Percentiles rank a stretch among this genome's conserved stretches.
Conservation (phyloP, 2,888 invertebrate genomes). For the Crocallis elinguaria region DNA sequence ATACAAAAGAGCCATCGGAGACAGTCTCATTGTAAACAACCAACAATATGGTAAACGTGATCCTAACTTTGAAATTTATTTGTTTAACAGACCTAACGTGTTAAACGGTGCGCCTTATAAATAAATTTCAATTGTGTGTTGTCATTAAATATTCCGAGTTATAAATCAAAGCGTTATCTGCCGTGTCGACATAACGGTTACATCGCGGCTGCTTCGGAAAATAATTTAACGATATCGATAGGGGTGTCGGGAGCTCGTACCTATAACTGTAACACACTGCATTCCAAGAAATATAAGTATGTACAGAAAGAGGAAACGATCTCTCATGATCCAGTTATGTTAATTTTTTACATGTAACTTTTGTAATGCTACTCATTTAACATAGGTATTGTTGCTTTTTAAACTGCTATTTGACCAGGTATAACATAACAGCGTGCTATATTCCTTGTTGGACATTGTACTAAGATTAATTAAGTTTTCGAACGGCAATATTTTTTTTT, state of each 20-base stretch:
- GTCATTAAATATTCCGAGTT: slow-evolving; percentile 78
- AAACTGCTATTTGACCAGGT: background rate
- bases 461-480: background rate
- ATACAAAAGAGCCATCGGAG: slow-evolving; percentile 67
- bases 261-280: slow-evolving; percentile 16
- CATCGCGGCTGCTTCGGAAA: slow-evolving; percentile 70
- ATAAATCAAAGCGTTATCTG: slow-evolving; percentile 82
- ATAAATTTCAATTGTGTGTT: slow-evolving; percentile 82
- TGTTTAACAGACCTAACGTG: slow-evolving; percentile 52
- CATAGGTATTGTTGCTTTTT: too few relatives aligned
- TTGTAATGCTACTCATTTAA: too few relatives aligned
- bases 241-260: slow-evolving; percentile 51
- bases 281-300: slow-evolving; percentile 8
- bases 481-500: slow-evolving; percentile 24
- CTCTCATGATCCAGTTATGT: background rate
- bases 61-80: slow-evolving; percentile 75
- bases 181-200: slow-evolving; percentile 68
- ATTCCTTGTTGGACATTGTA: background rate
- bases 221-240: slow-evolving; percentile 77
- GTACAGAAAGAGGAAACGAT: background rate
- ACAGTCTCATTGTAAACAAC: slow-evolving; percentile 62
- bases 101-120: slow-evolving; percentile 76
- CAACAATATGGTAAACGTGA: slow-evolving; percentile 70
- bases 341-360: too few relatives aligned
- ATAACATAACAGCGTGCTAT: background rate